Base-by-base conservation (phyloP, 2,113 vertebrate species). In the Tachuris rubrigastra region DNA sequence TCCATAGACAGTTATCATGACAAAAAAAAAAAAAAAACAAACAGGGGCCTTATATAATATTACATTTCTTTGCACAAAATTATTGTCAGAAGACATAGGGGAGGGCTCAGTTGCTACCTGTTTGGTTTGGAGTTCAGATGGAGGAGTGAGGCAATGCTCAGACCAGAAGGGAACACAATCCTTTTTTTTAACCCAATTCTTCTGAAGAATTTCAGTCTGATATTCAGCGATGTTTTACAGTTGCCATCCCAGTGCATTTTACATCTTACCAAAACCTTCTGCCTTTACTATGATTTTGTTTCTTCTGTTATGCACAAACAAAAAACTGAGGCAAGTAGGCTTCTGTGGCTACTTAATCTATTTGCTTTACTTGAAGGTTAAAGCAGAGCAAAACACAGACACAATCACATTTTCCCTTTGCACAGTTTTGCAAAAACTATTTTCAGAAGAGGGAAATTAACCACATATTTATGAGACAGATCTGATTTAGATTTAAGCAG, bases 101-200 rank as follows among this genome's bases (percentile, higher is more conserved):
- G 53, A 69, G 24, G 6, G 9, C 27, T 92, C 19, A 28, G 11
- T 42, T 87, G 3, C 8, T 5, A 0, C 13, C 3, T 71, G 12
- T 46, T 85, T 82, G 19, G 7, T 82, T 85, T 72, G 27, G 6
- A 85, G 14, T 7, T 85, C 56, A 72, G 35, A 47, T 1, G 1
- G 8, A 23, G 33, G 6, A 4, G 2, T 68, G 27, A 86, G 24
- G 20, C 11, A 73, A 35, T 2, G 3, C 17, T 86, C 14, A 73
- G 41, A 18, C 24, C 44, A 67, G 30, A 2, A 1, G 9, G 25
- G 8, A 67, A 8, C 15, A 55, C 0, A 1, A 37, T 12, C 0
- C 23, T 37, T n/a, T 44, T 52, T 69, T 62, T 22, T 27, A 25
- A 13, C 13, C 41, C 24, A 69, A 21, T 22, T 18, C 2, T 68